Base-by-base conservation (phyloP, 2,797 vertebrate species). In the Myotis daubentonii region DNA sequence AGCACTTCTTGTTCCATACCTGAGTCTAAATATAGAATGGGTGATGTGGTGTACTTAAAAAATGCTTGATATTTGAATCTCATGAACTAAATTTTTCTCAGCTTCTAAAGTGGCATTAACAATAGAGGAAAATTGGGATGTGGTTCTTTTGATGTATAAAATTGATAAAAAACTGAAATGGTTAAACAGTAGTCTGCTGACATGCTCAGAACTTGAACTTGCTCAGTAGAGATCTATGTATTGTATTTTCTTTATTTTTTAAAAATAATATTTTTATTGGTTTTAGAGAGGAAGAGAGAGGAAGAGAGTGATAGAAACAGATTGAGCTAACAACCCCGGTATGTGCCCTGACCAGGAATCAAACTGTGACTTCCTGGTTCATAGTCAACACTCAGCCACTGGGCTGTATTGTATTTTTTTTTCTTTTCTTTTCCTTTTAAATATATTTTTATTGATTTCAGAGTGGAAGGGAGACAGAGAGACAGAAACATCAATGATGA, bases 101-200 rank as follows among this genome's bases (percentile, higher is more conserved):
- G 2, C 71, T 72, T 88, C 91, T 94, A 91, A 95, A 96, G 95
- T 95, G 91, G 83, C 82, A 78, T 97, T 96, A 85, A 68, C 96
- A 97, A 76, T 81, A 92, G 65, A 97, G 95, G 88, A 97, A 97
- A 97, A 95, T 96, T 75, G 71, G 87, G 41, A 96, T 96, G 93
- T 95, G 74, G 41, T 70, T 95, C 95, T 97, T 98, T 97, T 97
- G 94, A 66, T 91, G 51, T 79, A 53, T 90, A 87, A 93, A 92
- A 89, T 51, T 8, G 19, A 62, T 80, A 81, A 82, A 92, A 94
- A 89, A 80, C 49, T 85, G 79, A 87, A 79, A 65, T 81, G 74
- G 85, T 94, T 82, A 88, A 94, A 70, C 66, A 87, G 30, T n/a
- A 36, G 96, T 97, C 87, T 84, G 96, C 87, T 72, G 71, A 72